phyloP scores from a whole-genome alignment of 1,140 invertebrate species.

The Orius laevigatus region DNA sequence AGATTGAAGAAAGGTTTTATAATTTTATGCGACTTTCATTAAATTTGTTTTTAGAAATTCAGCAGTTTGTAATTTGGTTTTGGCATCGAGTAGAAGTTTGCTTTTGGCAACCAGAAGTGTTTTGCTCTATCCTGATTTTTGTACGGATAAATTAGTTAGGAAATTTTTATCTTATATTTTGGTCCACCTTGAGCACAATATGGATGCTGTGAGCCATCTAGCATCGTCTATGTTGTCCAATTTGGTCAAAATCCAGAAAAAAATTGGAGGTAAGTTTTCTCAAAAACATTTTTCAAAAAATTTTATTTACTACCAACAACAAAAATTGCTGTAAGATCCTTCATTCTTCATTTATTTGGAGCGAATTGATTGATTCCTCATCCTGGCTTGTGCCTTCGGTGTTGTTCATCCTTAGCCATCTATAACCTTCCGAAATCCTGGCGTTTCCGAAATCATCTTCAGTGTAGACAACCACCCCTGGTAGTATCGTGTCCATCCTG shows the following conservation, averaged over 20 bases:
- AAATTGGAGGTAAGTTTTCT: slow-evolving; percentile 4
- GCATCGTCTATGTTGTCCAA: slow-evolving; percentile 27
- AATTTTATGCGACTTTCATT: too few species aligned
- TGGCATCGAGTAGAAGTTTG: slow-evolving; percentile 23
- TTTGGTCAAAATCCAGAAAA: slow-evolving; percentile 22
- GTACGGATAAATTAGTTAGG: not conserved
- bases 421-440: too few species aligned
- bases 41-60: slow-evolving; percentile 24
- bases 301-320: not conserved
- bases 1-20: too few species aligned
- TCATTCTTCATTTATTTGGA: too few species aligned
- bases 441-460: too few species aligned
- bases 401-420: too few species aligned
- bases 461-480: too few species aligned
- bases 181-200: slow-evolving; percentile 33
- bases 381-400: too few species aligned
- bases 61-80: slow-evolving; percentile 26
- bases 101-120: not conserved
- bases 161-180: slow-evolving; percentile 27
- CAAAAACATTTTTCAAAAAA: not conserved
- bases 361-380: too few species aligned
- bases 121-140: not conserved
- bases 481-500: too few species aligned
- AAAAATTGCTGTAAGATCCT: not conserved
- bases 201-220: slow-evolving; percentile 39